Percentiles rank a stretch among this genome's conserved stretches.
phyloP scores from a whole-genome alignment of 2,113 vertebrate species.

The Rhinogobius similis region DNA sequence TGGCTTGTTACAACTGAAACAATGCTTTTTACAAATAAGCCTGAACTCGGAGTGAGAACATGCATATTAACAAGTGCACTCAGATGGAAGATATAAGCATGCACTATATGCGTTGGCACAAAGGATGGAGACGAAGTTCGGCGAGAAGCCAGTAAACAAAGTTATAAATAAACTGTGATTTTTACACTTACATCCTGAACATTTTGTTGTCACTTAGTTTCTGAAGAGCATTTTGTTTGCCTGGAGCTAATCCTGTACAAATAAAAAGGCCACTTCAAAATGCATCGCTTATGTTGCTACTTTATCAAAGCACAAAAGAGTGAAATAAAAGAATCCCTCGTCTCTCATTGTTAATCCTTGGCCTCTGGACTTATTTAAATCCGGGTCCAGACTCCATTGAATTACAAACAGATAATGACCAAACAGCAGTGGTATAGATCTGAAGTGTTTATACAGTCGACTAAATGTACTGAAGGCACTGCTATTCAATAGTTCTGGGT shows the following conservation, averaged over 20 bases:
- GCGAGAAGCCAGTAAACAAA: constrained; percentile 2
- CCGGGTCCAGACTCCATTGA: neutral
- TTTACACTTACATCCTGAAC: neutral
- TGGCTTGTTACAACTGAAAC: neutral
- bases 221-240: constrained; percentile 2
- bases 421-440: too few species aligned
- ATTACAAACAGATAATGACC: neutral
- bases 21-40: neutral
- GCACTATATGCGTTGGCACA: neutral
- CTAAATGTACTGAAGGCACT: too few species aligned
- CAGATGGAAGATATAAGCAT: neutral
- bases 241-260: neutral
- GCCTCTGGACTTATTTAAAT: neutral
- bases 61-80: neutral
- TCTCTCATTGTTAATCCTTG: constrained; percentile 12
- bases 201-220: constrained; percentile 6
- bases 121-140: neutral
- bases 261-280: constrained; percentile 1
- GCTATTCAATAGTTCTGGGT: too few species aligned
- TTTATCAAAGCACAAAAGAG: constrained; percentile 1
- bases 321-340: neutral
- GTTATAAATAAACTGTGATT: constrained; percentile 1
- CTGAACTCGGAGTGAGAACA: constrained; percentile 5
- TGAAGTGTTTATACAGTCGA: too few species aligned
- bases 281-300: neutral